Percentiles rank a stretch among this genome's conserved stretches.
Conservation (phyloP, 2,797 vertebrate genomes). For the Cryptoblepharus egeriae region DNA sequence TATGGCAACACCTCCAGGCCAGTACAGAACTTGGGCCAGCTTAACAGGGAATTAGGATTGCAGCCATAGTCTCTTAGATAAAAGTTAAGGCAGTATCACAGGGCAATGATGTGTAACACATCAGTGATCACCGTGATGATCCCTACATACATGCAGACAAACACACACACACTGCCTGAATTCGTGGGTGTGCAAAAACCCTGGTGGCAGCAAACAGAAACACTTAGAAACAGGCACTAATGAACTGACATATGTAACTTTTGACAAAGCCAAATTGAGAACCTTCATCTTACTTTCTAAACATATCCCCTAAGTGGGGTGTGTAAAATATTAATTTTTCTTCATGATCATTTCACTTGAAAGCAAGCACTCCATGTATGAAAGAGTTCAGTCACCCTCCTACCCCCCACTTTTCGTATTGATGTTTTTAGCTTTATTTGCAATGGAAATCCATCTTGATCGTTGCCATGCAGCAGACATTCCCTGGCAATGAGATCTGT, state of each 20-base stretch:
- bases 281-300: constrained; percentile 47
- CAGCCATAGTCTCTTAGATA: background rate
- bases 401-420: constrained; percentile 7
- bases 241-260: background rate
- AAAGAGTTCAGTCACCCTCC: constrained; percentile 20
- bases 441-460: constrained; percentile 54
- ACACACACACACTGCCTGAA: background rate
- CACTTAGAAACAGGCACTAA: constrained; percentile 12
- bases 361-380: constrained; percentile 41
- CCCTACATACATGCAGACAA: background rate
- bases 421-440: constrained; percentile 54
- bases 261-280: constrained; percentile 24
- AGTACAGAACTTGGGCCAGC: too few relatives aligned
- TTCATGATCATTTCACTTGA: constrained; percentile 57
- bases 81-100: background rate
- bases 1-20: too few relatives aligned
- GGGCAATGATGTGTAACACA: background rate
- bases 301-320: constrained; percentile 16
- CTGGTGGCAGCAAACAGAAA: background rate
- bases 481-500: constrained; percentile 5
- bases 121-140: background rate
- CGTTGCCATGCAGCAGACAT: constrained; percentile 5
- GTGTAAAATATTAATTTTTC: constrained; percentile 51
- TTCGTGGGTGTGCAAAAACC: too few relatives aligned
- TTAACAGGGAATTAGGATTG: too few relatives aligned